phyloP scores from a whole-genome alignment of 1,140 invertebrate genomes.

The Hyles vespertilio region DNA sequence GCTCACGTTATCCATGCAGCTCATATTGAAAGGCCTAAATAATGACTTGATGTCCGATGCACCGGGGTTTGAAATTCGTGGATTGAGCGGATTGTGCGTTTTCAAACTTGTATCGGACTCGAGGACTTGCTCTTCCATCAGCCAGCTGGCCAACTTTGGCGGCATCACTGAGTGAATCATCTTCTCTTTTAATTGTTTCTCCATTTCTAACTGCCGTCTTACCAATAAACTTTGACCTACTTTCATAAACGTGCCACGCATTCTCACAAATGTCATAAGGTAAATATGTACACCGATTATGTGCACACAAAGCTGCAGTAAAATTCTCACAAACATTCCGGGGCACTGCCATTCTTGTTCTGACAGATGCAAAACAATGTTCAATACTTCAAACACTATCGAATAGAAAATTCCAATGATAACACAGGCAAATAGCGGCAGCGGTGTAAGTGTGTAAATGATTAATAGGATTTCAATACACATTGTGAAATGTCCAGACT shows the following conservation, averaged over 20 bases:
- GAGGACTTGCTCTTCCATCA: slow-evolving; percentile 85
- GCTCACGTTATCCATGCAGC: slow-evolving; percentile 95
- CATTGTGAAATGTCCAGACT: slow-evolving; percentile 89
- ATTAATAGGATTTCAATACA: slow-evolving; percentile 92
- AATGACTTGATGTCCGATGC: slow-evolving; percentile 86
- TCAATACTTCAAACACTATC: slow-evolving; percentile 84
- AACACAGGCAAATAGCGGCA: slow-evolving; percentile 91
- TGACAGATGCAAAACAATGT: slow-evolving; percentile 65
- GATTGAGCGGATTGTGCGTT: slow-evolving; percentile 58
- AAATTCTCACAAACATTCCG: slow-evolving; percentile 82
- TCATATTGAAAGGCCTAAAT: slow-evolving; percentile 96
- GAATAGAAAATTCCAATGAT: slow-evolving; percentile 88
- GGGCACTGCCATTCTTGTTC: slow-evolving; percentile 73
- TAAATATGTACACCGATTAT: slow-evolving; percentile 94
- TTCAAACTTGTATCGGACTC: slow-evolving; percentile 68
- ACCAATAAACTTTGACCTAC: slow-evolving; percentile 91
- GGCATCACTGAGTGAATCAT: slow-evolving; percentile 99
- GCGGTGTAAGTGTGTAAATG: slow-evolving; percentile 94
- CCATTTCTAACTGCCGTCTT: slow-evolving; percentile 90
- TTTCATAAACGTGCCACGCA: slow-evolving; percentile 97
- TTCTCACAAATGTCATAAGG: slow-evolving; percentile 93
- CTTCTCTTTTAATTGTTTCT: slow-evolving; percentile 96
- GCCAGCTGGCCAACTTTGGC: slow-evolving; percentile 90
- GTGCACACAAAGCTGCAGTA: slow-evolving; percentile 93
- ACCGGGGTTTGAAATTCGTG: slow-evolving; percentile 74